phyloP scores from a whole-genome alignment of 2,113 vertebrate genomes.

The Scophthalmus maximus region DNA sequence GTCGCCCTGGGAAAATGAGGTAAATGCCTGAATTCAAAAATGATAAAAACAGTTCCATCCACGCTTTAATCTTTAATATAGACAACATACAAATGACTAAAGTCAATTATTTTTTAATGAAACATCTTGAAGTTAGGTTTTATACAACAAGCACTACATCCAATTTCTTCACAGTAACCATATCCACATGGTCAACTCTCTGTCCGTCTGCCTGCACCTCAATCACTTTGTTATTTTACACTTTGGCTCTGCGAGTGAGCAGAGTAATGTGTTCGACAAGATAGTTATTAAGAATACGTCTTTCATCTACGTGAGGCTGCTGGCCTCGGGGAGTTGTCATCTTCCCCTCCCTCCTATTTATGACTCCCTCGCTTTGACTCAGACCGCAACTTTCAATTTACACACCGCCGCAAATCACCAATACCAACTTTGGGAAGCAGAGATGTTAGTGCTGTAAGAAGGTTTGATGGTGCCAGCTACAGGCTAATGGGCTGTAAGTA shows the following conservation, averaged over 20 bases:
- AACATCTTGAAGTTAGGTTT: not conserved
- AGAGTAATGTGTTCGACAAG: slow-evolving; percentile 67
- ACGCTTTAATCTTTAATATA: no score
- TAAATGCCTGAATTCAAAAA: slow-evolving; percentile 8
- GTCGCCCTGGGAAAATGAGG: not conserved
- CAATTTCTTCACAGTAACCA: not conserved
- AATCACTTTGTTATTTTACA: slow-evolving; percentile 32
- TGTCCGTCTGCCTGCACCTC: not conserved
- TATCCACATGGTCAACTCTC: not conserved
- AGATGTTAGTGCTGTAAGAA: slow-evolving; percentile 27
- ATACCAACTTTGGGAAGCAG: slow-evolving; percentile 39
- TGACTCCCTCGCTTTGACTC: slow-evolving; percentile 71
- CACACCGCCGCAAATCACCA: slow-evolving; percentile 72
- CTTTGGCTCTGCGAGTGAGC: slow-evolving; percentile 26
- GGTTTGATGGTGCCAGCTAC: slow-evolving; percentile 49
- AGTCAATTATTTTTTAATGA: no score
- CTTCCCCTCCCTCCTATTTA: slow-evolving; percentile 69
- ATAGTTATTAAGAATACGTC: slow-evolving; percentile 72
- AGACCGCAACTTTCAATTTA: slow-evolving; percentile 75
- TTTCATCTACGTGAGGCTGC: slow-evolving; percentile 54
- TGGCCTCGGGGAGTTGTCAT: slow-evolving; percentile 45
- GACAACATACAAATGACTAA: no score
- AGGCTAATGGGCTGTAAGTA: slow-evolving; percentile 37
- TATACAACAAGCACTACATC: no score
- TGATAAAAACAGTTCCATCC: no score